Evolutionary conservation across 1,140 invertebrate genomes (phyloP), one percentile per base, ranked within the genome.

Genomic region (Panagrolaimus sp.): DNA sequence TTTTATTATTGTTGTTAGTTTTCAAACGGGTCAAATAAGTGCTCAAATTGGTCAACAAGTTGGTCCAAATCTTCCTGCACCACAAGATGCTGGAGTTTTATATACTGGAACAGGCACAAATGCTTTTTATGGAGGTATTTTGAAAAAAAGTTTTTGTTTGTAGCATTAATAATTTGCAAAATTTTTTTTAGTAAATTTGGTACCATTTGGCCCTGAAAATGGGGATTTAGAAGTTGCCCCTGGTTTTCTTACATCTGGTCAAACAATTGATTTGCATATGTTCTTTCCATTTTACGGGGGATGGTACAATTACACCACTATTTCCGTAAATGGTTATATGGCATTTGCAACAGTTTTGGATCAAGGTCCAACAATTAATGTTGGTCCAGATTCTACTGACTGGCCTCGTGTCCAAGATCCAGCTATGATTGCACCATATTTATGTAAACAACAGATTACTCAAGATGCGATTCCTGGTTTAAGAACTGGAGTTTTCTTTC

Each of bases 261-360:
- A 83, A 63, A 82, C 80, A 38, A 82, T 82, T 65, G 80, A 82
- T 71, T 70, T 83, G 9, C 75, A 82, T 62, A 63, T 79, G 73
- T 82, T 72, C 70, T 82, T 82, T 68, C 80, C 79, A n/a, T 82
- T 82, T 63, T 82, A 83, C 57, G 81, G 81, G 44, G 80, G 80
- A 27, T 74, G 76, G 63, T 82, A 82, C 72, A 82, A 82, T 74
- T 82, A 82, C 76, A 82, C 80, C 44, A 82, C 77, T 16, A 81
- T 81, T 53, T 81, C 79, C 43, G 81, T 81, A 5, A 82, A 81
- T 65, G 79, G 79, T 31, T 81, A 81, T 61, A 71, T 81, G 72
- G 76, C 76, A 14, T 81, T 81, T 53, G 79, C 79, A 9, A 81
- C 79, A 25, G 79, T 81, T n/a, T 61, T 81, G 9, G 79, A 81